A percentile compares a stretch with the other conserved stretches of the same genome.
Evolutionary conservation across 1,140 invertebrate genomes (phyloP).

Genomic region (Pristionchus pacificus): DNA sequence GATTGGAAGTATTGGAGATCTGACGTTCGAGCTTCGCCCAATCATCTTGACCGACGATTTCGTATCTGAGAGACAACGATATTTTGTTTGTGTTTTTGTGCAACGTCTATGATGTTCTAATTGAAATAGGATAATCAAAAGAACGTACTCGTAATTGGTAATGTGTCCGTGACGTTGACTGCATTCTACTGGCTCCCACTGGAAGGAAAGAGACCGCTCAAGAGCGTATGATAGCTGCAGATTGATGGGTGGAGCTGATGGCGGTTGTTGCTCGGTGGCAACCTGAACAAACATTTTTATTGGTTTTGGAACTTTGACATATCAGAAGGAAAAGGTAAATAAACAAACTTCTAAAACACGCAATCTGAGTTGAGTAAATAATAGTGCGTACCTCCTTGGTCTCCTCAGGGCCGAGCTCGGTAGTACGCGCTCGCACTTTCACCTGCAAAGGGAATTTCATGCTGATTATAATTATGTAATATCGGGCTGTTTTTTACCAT

Average conservation of each 20-base stretch:
- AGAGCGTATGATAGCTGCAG: slow-evolving; percentile 51
- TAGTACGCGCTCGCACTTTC: slow-evolving; percentile 47
- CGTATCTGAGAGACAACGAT: too few species aligned
- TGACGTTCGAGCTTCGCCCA: slow-evolving; percentile 57
- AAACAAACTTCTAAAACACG: too few species aligned
- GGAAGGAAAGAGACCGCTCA: slow-evolving; percentile 55
- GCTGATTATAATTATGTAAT: too few species aligned
- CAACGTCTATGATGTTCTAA: too few species aligned
- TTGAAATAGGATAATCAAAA: too few species aligned
- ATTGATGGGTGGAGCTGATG: slow-evolving; percentile 54
- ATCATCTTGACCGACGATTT: slow-evolving; percentile 55
- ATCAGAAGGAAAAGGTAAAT: too few species aligned
- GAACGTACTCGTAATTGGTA: slow-evolving; percentile 54
- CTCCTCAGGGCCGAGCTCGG: slow-evolving; percentile 56
- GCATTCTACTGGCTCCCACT: slow-evolving; percentile 57
- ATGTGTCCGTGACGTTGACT: slow-evolving; percentile 56
- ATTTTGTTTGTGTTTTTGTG: too few species aligned
- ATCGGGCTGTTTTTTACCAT: too few species aligned
- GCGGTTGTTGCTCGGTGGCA: slow-evolving; percentile 55
- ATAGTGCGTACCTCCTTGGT: slow-evolving; percentile 51
- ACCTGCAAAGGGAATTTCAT: too few species aligned
- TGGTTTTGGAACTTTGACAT: too few species aligned
- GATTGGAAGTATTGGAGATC: slow-evolving; percentile 56
- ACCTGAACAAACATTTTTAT: too few species aligned
- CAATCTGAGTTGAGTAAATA: too few species aligned